Evolutionary conservation across 2,888 invertebrate species (phyloP), one percentile per base, ranked within the genome.

Genomic region (Cataglyphis altisquamis): DNA sequence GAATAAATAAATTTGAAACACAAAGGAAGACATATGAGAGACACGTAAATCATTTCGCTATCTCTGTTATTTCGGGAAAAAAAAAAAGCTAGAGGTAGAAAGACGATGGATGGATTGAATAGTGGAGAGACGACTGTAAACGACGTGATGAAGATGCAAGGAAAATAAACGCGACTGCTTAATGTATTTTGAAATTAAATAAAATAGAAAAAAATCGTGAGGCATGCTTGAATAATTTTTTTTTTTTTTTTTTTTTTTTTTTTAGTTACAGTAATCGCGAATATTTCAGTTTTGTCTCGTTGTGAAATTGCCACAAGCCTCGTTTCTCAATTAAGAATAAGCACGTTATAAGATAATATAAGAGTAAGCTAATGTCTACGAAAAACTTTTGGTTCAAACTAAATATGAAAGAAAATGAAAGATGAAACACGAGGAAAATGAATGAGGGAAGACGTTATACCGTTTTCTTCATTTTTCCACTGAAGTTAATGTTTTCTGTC

Each of bases 111-210:
- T 36, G 48, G 66, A 68, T 73, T 75, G 80, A 82, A 52, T 78
- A 68, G 67, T 41, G 60, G 63, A 60, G 29, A 52, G 25, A 63
- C 15, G 75, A 48, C 39, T 12, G 12, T 45, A 55, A 78, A 78
- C 41, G 15, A 12, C 4, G 73, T 64, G 83, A 89, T 86, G 86
- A 83, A 85, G 87, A 86, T 86, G 87, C 77, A 82, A 84, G 88
- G 66, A 85, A 82, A 72, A 57, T 41, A 66, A 63, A 67, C 55
- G 62, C 55, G 57, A 83, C 67, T 67, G 67, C 64, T 82, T 36
- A 77, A 85, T 87, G 87, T 90, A 87, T 90, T 90, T 90, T 90
- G 81, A 87, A 86, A 90, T 74, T 87, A 90, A 90, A 90, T 87
- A 90, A 84, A 82, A 84, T 39, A 66, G 78, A 82, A 87, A 84